These are phyloP conservation scores for Spea bombifrons DNA, from an alignment of 2,113 vertebrate genomes.

Conservation along the genomic window DNA sequence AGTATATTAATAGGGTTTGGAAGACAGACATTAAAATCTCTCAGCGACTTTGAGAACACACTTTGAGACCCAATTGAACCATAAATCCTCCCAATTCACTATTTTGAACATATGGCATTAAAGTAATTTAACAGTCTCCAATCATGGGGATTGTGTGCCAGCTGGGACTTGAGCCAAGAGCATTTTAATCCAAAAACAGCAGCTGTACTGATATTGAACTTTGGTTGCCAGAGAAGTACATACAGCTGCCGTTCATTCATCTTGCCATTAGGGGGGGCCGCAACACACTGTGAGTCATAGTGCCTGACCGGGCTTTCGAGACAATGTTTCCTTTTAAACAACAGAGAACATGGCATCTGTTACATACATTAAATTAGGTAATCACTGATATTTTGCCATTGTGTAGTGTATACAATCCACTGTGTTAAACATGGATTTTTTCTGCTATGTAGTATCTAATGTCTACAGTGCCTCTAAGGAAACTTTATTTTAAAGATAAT, in stretches of 20 bases:
- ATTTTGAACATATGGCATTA: constrained; percentile 28
- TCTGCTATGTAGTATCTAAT: too few species aligned
- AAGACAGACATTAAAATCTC: background rate
- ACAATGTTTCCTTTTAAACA: constrained; percentile 1
- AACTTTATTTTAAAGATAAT: too few species aligned
- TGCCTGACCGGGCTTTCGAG: constrained; percentile 1
- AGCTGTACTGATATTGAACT: constrained; percentile 14
- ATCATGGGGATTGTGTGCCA: constrained; percentile 22
- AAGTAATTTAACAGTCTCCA: constrained; percentile 35
- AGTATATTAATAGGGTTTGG: background rate
- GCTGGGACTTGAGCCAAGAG: constrained; percentile 24
- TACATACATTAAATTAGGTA: background rate
- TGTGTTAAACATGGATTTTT: too few species aligned
- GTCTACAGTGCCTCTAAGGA: too few species aligned
- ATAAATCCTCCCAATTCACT: background rate
- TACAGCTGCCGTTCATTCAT: background rate
- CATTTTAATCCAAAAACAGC: constrained; percentile 26
- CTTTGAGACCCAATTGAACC: background rate
- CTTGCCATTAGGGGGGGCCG: background rate
- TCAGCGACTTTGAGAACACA: background rate
- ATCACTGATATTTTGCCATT: background rate
- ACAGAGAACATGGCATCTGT: background rate
- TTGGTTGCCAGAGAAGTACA: constrained; percentile 15
- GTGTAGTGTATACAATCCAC: too few species aligned
- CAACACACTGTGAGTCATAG: background rate